A percentile compares a stretch with the other conserved stretches of the same genome.
phyloP scores from a whole-genome alignment of 2,888 invertebrate genomes.

The Lasioglossum malachurum region DNA sequence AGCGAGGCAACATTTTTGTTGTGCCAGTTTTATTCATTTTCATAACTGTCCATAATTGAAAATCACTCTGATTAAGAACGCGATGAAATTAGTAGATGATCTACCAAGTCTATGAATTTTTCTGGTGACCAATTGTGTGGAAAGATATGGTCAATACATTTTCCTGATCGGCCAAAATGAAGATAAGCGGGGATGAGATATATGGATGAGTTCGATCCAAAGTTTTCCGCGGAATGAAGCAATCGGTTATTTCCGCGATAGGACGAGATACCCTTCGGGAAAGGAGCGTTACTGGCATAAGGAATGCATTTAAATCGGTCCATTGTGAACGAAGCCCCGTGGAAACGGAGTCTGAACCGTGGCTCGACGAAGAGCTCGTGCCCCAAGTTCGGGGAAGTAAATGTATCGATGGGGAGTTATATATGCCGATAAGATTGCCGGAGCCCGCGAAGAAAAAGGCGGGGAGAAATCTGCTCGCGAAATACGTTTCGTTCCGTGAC shows the following conservation, averaged over 20 bases:
- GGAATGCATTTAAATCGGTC: conserved; percentile 73
- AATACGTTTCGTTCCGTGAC: background rate
- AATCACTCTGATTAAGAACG: too few species aligned
- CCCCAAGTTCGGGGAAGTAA: conserved; percentile 25
- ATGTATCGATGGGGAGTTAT: conserved; percentile 29
- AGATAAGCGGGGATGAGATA: background rate
- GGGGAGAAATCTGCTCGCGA: background rate
- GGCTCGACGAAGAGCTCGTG: conserved; percentile 4
- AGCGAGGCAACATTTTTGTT: too few species aligned
- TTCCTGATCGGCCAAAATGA: background rate
- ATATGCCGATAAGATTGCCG: conserved; percentile 19
- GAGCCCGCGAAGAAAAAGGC: background rate
- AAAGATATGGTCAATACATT: background rate
- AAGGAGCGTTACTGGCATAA: conserved; percentile 22
- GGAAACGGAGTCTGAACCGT: background rate
- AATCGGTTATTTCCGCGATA: conserved; percentile 42
- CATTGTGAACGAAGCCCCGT: conserved; percentile 46
- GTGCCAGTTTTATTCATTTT: too few species aligned
- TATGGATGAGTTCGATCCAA: conserved; percentile 14
- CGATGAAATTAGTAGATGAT: too few species aligned
- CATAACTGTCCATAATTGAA: too few species aligned
- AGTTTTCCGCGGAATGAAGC: conserved; percentile 18
- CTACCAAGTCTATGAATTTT: too few species aligned
- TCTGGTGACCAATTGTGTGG: background rate
- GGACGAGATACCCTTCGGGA: conserved; percentile 11